A percentile compares a stretch with the other conserved stretches of the same genome.
Conservation (phyloP, 2,797 vertebrate genomes). For the Sebastes umbrosus region DNA sequence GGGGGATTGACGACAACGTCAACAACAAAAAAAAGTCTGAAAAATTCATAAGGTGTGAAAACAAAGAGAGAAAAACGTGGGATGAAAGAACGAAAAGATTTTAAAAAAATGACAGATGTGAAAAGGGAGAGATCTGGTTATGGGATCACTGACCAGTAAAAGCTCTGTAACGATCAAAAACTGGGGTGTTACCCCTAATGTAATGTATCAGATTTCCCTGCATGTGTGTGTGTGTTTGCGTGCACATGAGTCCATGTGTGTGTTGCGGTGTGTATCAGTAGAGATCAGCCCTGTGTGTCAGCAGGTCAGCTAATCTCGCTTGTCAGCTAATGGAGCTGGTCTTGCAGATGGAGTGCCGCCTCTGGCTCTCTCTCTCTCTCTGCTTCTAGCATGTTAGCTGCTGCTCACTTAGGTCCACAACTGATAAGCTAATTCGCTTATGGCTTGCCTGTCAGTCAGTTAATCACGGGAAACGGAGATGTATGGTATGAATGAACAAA, state of each 20-base stretch:
- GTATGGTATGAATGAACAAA: neutral
- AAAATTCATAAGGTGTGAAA: slow-evolving; percentile 55
- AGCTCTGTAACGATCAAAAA: slow-evolving; percentile 46
- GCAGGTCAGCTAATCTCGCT: slow-evolving; percentile 79
- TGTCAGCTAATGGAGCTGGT: slow-evolving; percentile 72
- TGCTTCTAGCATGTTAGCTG: slow-evolving; percentile 46
- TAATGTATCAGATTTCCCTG: slow-evolving; percentile 64
- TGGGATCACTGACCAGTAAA: slow-evolving; percentile 48
- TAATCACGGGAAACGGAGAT: slow-evolving; percentile 31
- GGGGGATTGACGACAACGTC: slow-evolving; percentile 32
- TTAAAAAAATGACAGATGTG: neutral
- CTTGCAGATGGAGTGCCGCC: slow-evolving; percentile 63
- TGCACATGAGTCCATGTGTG: slow-evolving; percentile 7
- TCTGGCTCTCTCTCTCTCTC: slow-evolving; percentile 23
- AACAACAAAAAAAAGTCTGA: slow-evolving; percentile 54
- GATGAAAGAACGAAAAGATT: neutral
- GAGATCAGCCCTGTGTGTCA: slow-evolving; percentile 69
- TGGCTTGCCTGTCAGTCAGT: slow-evolving; percentile 34
- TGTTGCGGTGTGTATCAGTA: slow-evolving; percentile 54
- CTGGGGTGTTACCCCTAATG: slow-evolving; percentile 44
- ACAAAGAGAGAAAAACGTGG: neutral
- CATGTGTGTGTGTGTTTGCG: slow-evolving; percentile 32
- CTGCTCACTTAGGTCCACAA: slow-evolving; percentile 46
- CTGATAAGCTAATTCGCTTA: slow-evolving; percentile 59
- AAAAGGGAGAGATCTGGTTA: slow-evolving; percentile 1